phyloP scores from a whole-genome alignment of 1,140 invertebrate species.

The Drosophila orosa region DNA sequence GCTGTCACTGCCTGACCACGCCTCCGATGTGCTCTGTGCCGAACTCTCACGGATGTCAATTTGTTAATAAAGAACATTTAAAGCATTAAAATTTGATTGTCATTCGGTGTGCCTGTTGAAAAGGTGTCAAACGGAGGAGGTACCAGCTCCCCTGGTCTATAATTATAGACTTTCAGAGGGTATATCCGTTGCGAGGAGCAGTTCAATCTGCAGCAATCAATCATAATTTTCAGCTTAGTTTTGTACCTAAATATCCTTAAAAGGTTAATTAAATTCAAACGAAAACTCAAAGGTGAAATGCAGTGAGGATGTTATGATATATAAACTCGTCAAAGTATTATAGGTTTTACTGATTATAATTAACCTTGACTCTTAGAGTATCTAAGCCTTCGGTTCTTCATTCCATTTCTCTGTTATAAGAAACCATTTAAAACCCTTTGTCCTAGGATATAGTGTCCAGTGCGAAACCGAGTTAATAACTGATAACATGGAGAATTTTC shows the following conservation, averaged over 20 bases:
- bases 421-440: conserved; percentile 16
- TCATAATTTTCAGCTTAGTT: neutral
- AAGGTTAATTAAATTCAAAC: neutral
- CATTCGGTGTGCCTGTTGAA: conserved; percentile 4
- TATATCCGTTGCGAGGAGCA: neutral
- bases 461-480: neutral
- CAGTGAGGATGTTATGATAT: too few species aligned
- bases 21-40: neutral
- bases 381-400: neutral
- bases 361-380: neutral
- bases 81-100: conserved; percentile 30
- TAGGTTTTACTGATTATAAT: neutral
- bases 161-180: conserved; percentile 5
- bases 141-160: neutral
- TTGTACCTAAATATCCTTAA: neutral
- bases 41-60: conserved; percentile 13
- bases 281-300: too few species aligned
- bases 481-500: conserved; percentile 24
- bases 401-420: neutral
- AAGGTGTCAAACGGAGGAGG: neutral
- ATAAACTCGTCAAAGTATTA: neutral
- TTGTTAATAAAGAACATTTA: conserved; percentile 45
- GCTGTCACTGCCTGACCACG: conserved; percentile 11
- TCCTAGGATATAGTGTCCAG: neutral
- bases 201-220: too few species aligned